These are phyloP conservation scores for Porites evermanni DNA, from an alignment of 92 coral and sea anemone species.

Conservation along the genomic window DNA sequence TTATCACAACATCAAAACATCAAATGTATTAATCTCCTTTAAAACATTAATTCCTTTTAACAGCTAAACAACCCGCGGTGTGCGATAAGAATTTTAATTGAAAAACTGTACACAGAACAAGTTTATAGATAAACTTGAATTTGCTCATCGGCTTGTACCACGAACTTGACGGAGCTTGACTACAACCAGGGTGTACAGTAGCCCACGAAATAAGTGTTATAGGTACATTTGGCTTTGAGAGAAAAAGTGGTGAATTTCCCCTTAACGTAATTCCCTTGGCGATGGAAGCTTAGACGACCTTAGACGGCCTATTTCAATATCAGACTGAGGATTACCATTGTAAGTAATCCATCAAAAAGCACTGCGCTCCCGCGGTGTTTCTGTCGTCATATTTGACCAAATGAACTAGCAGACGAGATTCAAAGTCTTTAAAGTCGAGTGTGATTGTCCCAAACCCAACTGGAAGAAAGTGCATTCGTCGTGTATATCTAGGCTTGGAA, in stretches of 20 bases:
- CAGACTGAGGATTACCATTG: slow-evolving; percentile 37
- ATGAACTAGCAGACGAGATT: slow-evolving; percentile 19
- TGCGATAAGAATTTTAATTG: neutral
- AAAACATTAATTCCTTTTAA: slow-evolving; percentile 39
- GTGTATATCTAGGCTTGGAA: neutral
- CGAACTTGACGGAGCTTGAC: neutral
- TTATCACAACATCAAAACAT: slow-evolving; percentile 9
- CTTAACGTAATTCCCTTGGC: slow-evolving; percentile 7
- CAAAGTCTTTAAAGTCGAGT: slow-evolving; percentile 1
- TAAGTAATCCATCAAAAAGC: slow-evolving; percentile 46
- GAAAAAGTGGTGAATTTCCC: neutral
- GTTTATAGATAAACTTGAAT: neutral
- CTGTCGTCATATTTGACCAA: slow-evolving; percentile 33
- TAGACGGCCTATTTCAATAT: neutral
- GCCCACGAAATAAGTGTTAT: neutral
- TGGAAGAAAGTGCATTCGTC: neutral
- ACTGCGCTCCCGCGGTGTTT: slow-evolving; percentile 49
- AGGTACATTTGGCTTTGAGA: neutral
- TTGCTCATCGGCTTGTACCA: slow-evolving; percentile 5
- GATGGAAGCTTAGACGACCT: slow-evolving; percentile 17
- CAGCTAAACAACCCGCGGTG: slow-evolving; percentile 30
- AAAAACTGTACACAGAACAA: neutral
- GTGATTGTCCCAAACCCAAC: neutral
- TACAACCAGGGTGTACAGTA: neutral
- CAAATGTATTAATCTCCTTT: neutral